phyloP scores from a whole-genome alignment of 2,888 invertebrate genomes.

The Ophion ellenae region DNA sequence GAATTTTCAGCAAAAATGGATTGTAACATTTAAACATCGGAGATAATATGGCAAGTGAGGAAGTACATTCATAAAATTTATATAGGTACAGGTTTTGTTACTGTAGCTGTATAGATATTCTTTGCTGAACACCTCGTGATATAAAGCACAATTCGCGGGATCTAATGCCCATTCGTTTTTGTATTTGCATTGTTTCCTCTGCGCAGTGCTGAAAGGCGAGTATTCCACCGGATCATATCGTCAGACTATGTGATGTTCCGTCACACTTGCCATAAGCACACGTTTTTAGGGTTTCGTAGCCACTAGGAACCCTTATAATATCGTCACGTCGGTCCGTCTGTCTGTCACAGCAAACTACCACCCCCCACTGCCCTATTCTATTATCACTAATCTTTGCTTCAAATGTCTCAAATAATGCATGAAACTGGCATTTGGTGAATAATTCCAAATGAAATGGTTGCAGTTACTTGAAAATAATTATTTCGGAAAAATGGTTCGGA shows the following conservation, averaged over 20 bases:
- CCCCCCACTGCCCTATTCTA: neutral
- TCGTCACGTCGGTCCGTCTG: neutral
- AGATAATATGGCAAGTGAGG: neutral
- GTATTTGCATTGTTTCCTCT: neutral
- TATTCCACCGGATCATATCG: neutral
- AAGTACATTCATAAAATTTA: neutral
- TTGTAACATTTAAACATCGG: neutral
- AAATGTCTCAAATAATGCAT: neutral
- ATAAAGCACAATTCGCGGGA: neutral
- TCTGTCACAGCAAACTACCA: neutral
- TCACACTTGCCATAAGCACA: neutral
- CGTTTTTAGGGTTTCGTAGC: neutral
- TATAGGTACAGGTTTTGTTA: neutral
- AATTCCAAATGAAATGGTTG: no score
- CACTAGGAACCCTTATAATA: neutral
- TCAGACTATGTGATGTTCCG: neutral
- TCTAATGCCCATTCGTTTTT: neutral
- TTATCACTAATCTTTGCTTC: neutral
- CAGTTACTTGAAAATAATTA: no score
- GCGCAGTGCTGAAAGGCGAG: neutral
- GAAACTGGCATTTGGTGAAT: no score
- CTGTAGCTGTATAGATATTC: neutral
- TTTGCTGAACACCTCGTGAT: neutral
- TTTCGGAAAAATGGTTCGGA: no score
- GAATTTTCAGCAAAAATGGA: neutral